Evolutionary conservation across 1,140 invertebrate species (phyloP).

Genomic region (Anastrepha obliqua): DNA sequence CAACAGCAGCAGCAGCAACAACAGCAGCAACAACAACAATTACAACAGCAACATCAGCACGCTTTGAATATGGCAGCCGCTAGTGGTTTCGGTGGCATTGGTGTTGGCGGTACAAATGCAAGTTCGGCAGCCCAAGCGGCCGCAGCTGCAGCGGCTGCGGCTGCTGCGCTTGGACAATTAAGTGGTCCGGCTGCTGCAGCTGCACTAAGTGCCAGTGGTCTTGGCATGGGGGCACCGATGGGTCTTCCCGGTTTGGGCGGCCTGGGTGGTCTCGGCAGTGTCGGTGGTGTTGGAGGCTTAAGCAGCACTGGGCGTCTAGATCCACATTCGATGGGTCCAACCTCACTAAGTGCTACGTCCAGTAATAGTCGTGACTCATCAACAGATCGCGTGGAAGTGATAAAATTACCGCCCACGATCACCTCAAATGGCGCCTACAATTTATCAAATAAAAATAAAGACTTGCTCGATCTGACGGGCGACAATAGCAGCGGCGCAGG

Average conservation of each 20-base stretch:
- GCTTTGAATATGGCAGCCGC: slow-evolving; percentile 59
- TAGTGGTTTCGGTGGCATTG: slow-evolving; percentile 51
- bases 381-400: slow-evolving; percentile 84
- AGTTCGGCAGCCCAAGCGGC: slow-evolving; percentile 53
- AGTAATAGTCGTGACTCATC: slow-evolving; percentile 60
- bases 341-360: slow-evolving; percentile 44
- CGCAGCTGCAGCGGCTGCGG: slow-evolving; percentile 47
- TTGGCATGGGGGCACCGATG: slow-evolving; percentile 37
- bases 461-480: slow-evolving; percentile 67
- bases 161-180: slow-evolving; percentile 56
- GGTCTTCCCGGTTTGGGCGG: neutral
- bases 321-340: slow-evolving; percentile 30
- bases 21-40: slow-evolving; percentile 33
- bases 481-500: slow-evolving; percentile 62
- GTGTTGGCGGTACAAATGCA: slow-evolving; percentile 40
- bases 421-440: slow-evolving; percentile 73
- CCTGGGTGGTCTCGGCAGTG: slow-evolving; percentile 40
- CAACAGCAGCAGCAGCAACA: slow-evolving; percentile 57
- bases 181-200: slow-evolving; percentile 46
- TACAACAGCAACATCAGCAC: slow-evolving; percentile 58
- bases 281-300: slow-evolving; percentile 4
- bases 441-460: slow-evolving; percentile 71
- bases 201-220: slow-evolving; percentile 40
- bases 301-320: slow-evolving; percentile 46
- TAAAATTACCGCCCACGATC: slow-evolving; percentile 81